Base-by-base conservation (phyloP, 2,113 vertebrate genomes). In the Riparia riparia region DNA sequence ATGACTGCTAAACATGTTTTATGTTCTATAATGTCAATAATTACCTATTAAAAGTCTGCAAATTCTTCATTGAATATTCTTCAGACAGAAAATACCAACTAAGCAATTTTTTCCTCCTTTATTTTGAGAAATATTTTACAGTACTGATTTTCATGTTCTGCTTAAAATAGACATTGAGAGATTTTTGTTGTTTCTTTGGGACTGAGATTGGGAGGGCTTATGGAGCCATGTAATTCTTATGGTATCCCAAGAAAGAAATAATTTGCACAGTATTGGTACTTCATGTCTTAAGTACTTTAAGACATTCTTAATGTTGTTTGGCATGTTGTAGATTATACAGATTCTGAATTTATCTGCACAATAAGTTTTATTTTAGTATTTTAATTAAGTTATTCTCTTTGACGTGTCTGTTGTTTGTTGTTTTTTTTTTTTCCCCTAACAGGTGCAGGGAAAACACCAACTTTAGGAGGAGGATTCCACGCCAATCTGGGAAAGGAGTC, bases 401-500 rank as follows among this genome's bases (percentile, higher is more conserved):
- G 65, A 96, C 83, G 3, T 72, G n/a, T 34, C 19, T 76, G 39
- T 1, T 87, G 17, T 95, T 42, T 70, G 4, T 2, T 42, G 86
- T 37, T 61, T 22, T 11, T 37, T 37, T 37, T 37, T 37, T 37
- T 17, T 1, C 0, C 3, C 5, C 21, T 64, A 12, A 82, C 64
- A 99, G 99, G 97, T 90, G 97, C 98, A 29, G 98, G 98, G 58
- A 99, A 98, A 93, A 97, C 96, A 81, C 98, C 98, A 0, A 97
- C 98, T 3, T 98, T 99, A 92, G 99, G 99, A 61, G 98, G 98
- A 34, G 98, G 98, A 50, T 99, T 99, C 97, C 97, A 98, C 2
- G 96, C 98, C 47, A 98, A 98, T 16, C 88, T 99, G 77, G 99
- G 99, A 26, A 98, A 98, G 73, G 99, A 99, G 97, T 99, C 99